Base-by-base conservation (phyloP, 2,113 vertebrate species). In the Tragulus kanchil region DNA sequence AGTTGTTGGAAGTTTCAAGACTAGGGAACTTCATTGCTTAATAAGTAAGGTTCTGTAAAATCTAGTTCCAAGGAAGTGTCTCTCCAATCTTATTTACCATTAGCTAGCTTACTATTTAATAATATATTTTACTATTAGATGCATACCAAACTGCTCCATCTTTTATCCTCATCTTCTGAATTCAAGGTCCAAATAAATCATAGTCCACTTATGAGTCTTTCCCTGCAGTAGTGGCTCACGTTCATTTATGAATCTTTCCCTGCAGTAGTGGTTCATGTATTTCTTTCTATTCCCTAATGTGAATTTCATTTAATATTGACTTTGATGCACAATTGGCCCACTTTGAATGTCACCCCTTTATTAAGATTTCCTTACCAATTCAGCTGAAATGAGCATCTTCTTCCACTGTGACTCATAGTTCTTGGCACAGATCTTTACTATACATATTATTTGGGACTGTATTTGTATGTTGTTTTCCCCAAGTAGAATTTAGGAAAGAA, bases 401-500 rank as follows among this genome's bases (percentile, higher is more conserved):
- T 96, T 50, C 21, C 31, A 90, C 17, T 52, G 28, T 45, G 48
- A 50, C 67, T 17, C 7, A 26, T 31, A 52, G 42, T 87, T 82
- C 56, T 75, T 79, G 17, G 52, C 28, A 89, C 10, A 28, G 0
- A 14, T 69, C 17, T 78, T 90, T 71, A 78, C 48, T 73, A 36
- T 61, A 26, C 0, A 42, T 1, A 64, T 84, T 88, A 59, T 85
- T 26, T 91, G 73, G 48, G 28, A 75, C 54, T 88, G 3, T 59
- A 84, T 50, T 81, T 92, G 17, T 6, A 56, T 64, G 54, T 69
- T 4, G 52, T 65, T 95, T 94, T 73, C 17, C 9, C 31, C 54
- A 90, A 48, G 50, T 28, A 89, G 67, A 87, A 86, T 73, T 83
- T 90, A 95, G 26, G 48, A 69, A 42, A 93, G 59, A 8, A 92